Evolutionary conservation across 1,140 invertebrate species (phyloP), one percentile per base, ranked within the genome.

Genomic region (Eufriesea mexicana): DNA sequence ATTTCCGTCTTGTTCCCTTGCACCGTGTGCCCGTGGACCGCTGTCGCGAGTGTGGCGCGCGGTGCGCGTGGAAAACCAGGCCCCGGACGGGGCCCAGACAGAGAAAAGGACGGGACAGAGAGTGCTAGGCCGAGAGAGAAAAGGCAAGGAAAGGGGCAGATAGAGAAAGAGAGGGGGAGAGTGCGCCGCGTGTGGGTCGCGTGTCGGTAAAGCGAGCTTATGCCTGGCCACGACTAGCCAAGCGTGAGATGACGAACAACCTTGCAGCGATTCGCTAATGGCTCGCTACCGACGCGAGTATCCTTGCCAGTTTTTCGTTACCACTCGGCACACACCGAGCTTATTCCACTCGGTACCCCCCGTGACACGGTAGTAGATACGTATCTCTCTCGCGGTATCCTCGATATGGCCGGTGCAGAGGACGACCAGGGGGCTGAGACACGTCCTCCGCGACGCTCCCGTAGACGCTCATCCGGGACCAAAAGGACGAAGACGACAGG

Each of bases 131-230:
- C 16, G 10, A 23, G 55, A 79, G 57, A 20, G 49, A 74, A 61
- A 55, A 64, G 74, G 68, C n/a, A 68, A 84, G 79, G 72, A 80
- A 79, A 75, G 72, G 59, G n/a, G 9, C 10, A 28, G n/a, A 68
- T 23, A 67, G 55, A 76, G 23, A 75, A 62, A 68, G 77, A 79
- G 62, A 55, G 75, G 57, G 76, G 85, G 54, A 76, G 76, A 54
- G 62, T 86, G 89, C 83, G 87, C 82, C 85, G 85, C 90, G 93
- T 92, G 93, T 92, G 92, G 92, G 92, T 93, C 92, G 93, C 92
- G 93, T 93, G 93, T 92, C 92, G 86, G 83, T 51, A 66, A 54
- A 51, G 75, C 79, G 54, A 79, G 75, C 73, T 91, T 88, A 81
- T 66, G 83, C 83, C 70, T 51, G 76, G 71, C 70, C 79, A 85